Conservation (phyloP, 2,888 invertebrate species). For the Clitarchus hookeri region DNA sequence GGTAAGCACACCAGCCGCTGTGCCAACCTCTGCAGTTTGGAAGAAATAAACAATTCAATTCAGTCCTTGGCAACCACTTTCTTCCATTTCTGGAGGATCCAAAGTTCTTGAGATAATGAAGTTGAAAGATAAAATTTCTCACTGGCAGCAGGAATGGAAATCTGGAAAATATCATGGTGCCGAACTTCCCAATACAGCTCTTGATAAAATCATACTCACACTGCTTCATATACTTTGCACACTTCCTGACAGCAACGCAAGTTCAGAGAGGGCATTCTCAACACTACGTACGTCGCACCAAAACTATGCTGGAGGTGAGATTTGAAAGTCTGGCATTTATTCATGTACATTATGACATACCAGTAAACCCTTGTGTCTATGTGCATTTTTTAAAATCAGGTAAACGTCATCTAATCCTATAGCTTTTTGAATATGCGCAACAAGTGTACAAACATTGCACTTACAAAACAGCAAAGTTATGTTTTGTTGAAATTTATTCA, state of each 20-base stretch:
- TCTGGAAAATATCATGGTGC: not conserved
- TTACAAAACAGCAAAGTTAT: too few species aligned
- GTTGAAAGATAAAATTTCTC: not conserved
- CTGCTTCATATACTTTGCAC: not conserved
- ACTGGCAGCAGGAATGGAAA: not conserved
- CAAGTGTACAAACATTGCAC: too few species aligned
- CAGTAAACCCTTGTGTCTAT: too few species aligned
- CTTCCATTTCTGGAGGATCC: not conserved
- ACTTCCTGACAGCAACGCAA: not conserved
- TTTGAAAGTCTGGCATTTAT: not conserved
- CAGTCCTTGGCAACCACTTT: not conserved
- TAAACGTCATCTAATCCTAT: too few species aligned
- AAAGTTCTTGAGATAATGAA: not conserved
- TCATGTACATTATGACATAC: not conserved
- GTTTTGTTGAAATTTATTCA: too few species aligned
- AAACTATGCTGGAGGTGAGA: too few species aligned
- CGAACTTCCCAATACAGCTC: constrained; percentile 15
- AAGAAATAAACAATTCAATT: not conserved
- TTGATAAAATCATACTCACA: not conserved
- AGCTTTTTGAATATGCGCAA: too few species aligned
- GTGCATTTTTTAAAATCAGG: too few species aligned
- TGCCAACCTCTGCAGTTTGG: too few species aligned
- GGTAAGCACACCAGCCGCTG: too few species aligned
- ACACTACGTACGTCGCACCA: not conserved
- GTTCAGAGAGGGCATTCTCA: not conserved